A percentile compares a stretch with the other conserved stretches of the same genome.
These are phyloP conservation scores for Sternarchorhynchus goeldii DNA, from an alignment of 2,797 vertebrate species.

Conservation along the genomic window DNA sequence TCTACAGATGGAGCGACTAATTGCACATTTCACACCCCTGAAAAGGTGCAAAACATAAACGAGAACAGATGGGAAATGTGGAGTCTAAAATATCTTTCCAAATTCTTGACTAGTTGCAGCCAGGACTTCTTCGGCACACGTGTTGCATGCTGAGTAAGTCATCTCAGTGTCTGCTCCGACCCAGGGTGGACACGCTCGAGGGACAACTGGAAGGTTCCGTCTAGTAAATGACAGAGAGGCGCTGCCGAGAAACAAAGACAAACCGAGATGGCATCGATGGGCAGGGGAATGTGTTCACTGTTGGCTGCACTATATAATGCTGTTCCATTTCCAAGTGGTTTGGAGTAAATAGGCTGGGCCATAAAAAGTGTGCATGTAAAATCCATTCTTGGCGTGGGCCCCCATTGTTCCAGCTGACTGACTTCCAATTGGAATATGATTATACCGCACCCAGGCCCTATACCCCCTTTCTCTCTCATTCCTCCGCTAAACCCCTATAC, in stretches of 20 bases:
- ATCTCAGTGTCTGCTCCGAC: background rate
- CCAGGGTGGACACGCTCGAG: constrained; percentile 11
- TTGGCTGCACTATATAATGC: constrained; percentile 51
- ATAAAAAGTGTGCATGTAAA: constrained; percentile 50
- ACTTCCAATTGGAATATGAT: constrained; percentile 59
- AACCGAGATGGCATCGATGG: constrained; percentile 33
- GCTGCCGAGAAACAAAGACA: constrained; percentile 37
- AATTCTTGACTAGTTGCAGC: constrained; percentile 27
- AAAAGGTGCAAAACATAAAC: constrained; percentile 50
- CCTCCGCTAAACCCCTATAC: constrained; percentile 20
- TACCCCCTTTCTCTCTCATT: constrained; percentile 10
- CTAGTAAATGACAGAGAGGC: constrained; percentile 10
- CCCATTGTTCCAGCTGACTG: constrained; percentile 55
- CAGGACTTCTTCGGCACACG: constrained; percentile 26
- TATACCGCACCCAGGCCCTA: constrained; percentile 42
- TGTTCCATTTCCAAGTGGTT: constrained; percentile 46
- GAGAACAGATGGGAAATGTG: constrained; percentile 54
- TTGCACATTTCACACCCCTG: constrained; percentile 55
- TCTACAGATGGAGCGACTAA: constrained; percentile 57
- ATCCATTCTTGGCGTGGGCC: constrained; percentile 51
- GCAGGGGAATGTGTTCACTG: constrained; percentile 44
- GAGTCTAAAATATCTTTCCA: constrained; percentile 30
- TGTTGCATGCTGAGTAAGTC: constrained; percentile 31
- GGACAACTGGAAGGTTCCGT: constrained; percentile 29
- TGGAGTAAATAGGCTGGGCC: constrained; percentile 49